Percentiles rank a stretch among this genome's conserved stretches.
These are phyloP conservation scores for Plebejus argus DNA, from an alignment of 2,888 invertebrate genomes.

Conservation along the genomic window DNA sequence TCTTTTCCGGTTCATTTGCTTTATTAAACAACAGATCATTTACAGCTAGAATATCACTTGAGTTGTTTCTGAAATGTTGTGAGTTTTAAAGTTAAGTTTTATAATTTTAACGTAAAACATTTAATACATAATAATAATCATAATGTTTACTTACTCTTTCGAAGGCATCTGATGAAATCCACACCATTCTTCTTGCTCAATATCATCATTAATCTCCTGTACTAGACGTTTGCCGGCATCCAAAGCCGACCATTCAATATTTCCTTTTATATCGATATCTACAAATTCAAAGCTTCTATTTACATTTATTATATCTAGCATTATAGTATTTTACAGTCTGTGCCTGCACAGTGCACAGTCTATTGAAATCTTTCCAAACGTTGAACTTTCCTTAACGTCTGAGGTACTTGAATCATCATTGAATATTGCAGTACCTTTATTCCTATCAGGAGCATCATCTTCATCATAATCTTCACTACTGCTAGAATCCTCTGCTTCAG, in stretches of 20 bases:
- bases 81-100: neutral
- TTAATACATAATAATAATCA: neutral
- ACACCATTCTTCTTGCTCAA: conserved; percentile 59
- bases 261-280: conserved; percentile 49
- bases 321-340: too few species aligned
- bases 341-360: neutral
- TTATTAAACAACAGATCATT: conserved; percentile 61
- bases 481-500: conserved; percentile 62
- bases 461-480: conserved; percentile 56
- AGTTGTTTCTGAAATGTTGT: conserved; percentile 50
- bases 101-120: neutral
- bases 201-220: conserved; percentile 63
- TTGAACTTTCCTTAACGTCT: too few species aligned
- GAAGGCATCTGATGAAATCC: conserved; percentile 53
- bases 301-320: neutral
- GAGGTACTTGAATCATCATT: too few species aligned
- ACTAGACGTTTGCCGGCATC: conserved; percentile 58
- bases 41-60: conserved; percentile 55
- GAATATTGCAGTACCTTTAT: neutral
- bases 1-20: conserved; percentile 48
- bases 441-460: conserved; percentile 35
- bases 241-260: conserved; percentile 67
- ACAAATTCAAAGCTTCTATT: neutral
- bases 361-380: neutral
- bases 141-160: neutral